These are phyloP conservation scores for Limenitis camilla DNA, from an alignment of 2,888 invertebrate species.

Conservation along the genomic window DNA sequence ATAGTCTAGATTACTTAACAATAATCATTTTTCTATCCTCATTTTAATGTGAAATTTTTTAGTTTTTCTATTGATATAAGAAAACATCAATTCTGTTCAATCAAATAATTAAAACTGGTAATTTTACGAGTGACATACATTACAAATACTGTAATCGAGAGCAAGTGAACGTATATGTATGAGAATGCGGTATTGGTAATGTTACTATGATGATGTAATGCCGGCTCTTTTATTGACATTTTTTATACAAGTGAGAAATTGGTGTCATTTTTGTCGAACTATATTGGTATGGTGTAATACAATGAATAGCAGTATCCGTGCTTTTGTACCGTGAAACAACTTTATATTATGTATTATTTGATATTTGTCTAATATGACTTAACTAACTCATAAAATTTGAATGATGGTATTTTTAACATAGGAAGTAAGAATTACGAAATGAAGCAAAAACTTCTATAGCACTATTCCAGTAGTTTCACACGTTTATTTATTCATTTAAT, in stretches of 20 bases:
- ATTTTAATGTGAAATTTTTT: no score
- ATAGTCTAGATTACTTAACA: no score
- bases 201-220: conserved; percentile 19
- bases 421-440: neutral
- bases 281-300: conserved; percentile 13
- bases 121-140: conserved; percentile 1
- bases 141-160: conserved; percentile 13
- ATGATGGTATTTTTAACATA: conserved; percentile 6
- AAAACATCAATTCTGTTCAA: no score
- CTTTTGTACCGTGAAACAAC: conserved; percentile 1
- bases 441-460: no score
- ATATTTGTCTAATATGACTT: conserved; percentile 10
- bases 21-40: no score
- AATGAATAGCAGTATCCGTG: conserved; percentile 18
- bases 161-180: conserved; percentile 18
- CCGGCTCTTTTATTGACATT: conserved; percentile 19
- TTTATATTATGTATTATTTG: neutral
- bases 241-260: conserved; percentile 23
- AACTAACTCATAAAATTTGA: conserved; percentile 3
- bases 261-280: conserved; percentile 19
- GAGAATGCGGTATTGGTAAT: conserved; percentile 14
- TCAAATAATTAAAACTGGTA: conserved; percentile 2
- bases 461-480: no score
- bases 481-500: no score
- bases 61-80: no score